Evolutionary conservation across 2,113 vertebrate species (phyloP), one percentile per base, ranked within the genome.

Genomic region (Clarias magur): DNA sequence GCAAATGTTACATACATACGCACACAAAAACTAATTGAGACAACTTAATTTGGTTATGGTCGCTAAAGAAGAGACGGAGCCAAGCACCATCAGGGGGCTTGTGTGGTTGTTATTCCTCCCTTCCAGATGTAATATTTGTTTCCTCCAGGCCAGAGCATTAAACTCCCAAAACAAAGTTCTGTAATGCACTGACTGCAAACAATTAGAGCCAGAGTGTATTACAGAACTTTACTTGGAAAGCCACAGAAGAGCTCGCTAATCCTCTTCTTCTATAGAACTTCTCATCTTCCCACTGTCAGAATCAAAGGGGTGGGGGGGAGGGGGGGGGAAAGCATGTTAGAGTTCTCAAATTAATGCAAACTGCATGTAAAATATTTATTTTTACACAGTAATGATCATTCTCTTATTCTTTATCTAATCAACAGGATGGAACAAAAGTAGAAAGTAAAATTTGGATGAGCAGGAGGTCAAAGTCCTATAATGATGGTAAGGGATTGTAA

Each of bases 141-240:
- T 90, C 88, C 88, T 79, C 90, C 85, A 82, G 88, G 91, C 87
- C 86, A 81, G 92, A 92, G 91, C 83, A 91, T 93, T 93, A 94
- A 90, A 94, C 95, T 95, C 92, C 92, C 95, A 95, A 95, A 96
- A 95, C 95, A 95, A 96, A 95, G 95, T 96, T 96, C 95, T 95
- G 95, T 96, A 96, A 96, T 95, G 95, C 95, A 96, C 95, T 96
- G 95, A 96, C 95, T 95, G 91, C 95, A 86, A 92, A 92, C 91
- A 94, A 91, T 93, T 90, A 94, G 94, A 96, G 95, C 95, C 95
- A 91, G 90, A 96, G 95, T 95, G 95, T 95, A 95, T 95, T 93
- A 95, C 95, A 96, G 95, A 96, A 96, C 95, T 96, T 95, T 95
- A 95, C 94, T 95, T 94, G 94, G 95, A 95, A 95, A 96, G 95